A percentile compares a stretch with the other conserved stretches of the same genome.
Conservation (phyloP, 2,113 vertebrate genomes). For the Hemiprocne comata region DNA sequence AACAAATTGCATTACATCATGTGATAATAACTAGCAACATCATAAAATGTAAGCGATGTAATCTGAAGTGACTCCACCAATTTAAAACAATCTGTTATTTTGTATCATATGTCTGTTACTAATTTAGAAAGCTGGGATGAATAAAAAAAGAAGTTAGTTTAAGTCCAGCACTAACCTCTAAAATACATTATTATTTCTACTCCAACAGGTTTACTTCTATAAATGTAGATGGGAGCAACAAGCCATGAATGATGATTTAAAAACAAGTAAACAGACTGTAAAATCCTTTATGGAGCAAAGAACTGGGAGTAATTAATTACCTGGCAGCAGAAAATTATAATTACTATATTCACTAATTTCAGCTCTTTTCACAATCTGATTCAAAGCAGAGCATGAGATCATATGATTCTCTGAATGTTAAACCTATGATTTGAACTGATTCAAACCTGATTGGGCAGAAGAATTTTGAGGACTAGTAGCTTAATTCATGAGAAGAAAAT, state of each 20-base stretch:
- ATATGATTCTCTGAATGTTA: neutral
- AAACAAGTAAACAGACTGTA: neutral
- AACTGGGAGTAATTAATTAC: neutral
- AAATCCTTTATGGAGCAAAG: neutral
- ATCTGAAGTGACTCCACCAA: conserved; percentile 23
- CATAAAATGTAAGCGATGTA: neutral
- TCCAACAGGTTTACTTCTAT: neutral
- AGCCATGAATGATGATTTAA: neutral
- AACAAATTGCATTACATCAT: conserved; percentile 29
- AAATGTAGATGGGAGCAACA: neutral
- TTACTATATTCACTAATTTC: neutral
- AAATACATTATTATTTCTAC: neutral
- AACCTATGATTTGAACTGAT: neutral
- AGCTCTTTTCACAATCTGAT: neutral
- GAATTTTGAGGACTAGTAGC: neutral
- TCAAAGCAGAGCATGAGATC: neutral
- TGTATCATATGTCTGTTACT: neutral
- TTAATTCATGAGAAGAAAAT: neutral
- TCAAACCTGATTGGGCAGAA: neutral
- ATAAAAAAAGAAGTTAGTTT: neutral
- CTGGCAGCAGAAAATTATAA: neutral
- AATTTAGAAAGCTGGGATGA: conserved; percentile 5
- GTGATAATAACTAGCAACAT: conserved; percentile 14
- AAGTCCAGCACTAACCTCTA: neutral
- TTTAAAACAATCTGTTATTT: conserved; percentile 43